phyloP scores from a whole-genome alignment of 2,888 invertebrate genomes.

The Phytoseiulus persimilis region DNA sequence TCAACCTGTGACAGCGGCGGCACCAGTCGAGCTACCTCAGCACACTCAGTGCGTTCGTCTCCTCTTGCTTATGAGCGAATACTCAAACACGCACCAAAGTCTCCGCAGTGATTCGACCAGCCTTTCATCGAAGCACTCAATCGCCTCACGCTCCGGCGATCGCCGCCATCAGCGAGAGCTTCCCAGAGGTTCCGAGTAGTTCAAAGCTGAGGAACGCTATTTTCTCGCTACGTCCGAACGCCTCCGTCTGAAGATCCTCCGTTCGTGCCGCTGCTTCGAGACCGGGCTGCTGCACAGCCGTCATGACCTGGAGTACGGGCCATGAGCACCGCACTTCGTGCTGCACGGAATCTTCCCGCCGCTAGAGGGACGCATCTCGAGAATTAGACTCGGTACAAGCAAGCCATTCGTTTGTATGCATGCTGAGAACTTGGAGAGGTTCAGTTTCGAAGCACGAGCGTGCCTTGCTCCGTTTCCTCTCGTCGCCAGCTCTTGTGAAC shows the following conservation, averaged over 20 bases:
- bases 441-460: neutral
- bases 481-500: neutral
- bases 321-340: neutral
- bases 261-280: neutral
- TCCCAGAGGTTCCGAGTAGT: neutral
- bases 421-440: neutral
- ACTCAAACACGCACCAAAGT: neutral
- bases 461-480: neutral
- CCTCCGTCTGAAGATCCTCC: neutral
- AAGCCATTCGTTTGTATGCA: neutral
- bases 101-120: neutral
- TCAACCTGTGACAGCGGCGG: constrained; percentile 27
- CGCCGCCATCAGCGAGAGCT: neutral
- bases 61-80: neutral
- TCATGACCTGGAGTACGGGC: neutral
- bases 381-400: neutral
- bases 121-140: no score
- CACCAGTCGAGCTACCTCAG: neutral
- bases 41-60: neutral
- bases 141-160: no score
- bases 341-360: neutral
- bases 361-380: neutral
- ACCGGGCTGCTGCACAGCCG: neutral
- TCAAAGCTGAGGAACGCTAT: neutral
- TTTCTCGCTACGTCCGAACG: neutral